Evolutionary conservation across 1,140 invertebrate species (phyloP).

Genomic region (Drosophila neocordata): DNA sequence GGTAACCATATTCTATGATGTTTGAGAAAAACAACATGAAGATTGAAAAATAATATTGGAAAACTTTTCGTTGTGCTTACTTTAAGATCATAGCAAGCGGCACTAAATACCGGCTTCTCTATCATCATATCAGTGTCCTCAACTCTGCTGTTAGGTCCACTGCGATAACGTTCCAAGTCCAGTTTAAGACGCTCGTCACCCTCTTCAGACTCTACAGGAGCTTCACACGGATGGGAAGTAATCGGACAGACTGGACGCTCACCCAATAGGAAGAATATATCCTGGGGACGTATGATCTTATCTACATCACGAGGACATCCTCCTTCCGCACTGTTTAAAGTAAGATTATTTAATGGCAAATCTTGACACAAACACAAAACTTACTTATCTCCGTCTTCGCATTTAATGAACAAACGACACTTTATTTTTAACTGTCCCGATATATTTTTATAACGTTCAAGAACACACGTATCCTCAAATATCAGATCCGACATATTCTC

Average conservation of each 20-base stretch:
- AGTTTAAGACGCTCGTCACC: slow-evolving; percentile 42
- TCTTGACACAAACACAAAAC: not conserved
- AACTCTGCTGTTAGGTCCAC: not conserved
- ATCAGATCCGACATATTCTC: slow-evolving; percentile 42
- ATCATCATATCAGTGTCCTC: slow-evolving; percentile 18
- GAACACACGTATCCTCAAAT: slow-evolving; percentile 12
- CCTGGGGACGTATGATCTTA: slow-evolving; percentile 47
- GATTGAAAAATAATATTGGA: not conserved
- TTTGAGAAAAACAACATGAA: not conserved
- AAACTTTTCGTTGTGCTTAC: slow-evolving; percentile 4
- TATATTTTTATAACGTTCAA: not conserved
- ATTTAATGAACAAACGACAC: slow-evolving; percentile 45
- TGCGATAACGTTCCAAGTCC: slow-evolving; percentile 47
- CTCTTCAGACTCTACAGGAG: slow-evolving; percentile 20
- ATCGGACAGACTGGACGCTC: slow-evolving; percentile 37
- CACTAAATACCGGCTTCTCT: slow-evolving; percentile 15
- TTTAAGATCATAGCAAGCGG: slow-evolving; percentile 52
- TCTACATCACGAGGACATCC: slow-evolving; percentile 18
- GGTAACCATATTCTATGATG: slow-evolving; percentile 49
- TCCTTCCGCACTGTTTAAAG: not conserved
- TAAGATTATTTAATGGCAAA: not conserved
- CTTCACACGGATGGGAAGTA: slow-evolving; percentile 30
- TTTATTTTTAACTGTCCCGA: slow-evolving; percentile 41
- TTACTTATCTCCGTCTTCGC: slow-evolving; percentile 27
- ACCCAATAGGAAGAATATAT: slow-evolving; percentile 58